phyloP scores from a whole-genome alignment of 2,113 vertebrate species.

The Pimephales promelas region DNA sequence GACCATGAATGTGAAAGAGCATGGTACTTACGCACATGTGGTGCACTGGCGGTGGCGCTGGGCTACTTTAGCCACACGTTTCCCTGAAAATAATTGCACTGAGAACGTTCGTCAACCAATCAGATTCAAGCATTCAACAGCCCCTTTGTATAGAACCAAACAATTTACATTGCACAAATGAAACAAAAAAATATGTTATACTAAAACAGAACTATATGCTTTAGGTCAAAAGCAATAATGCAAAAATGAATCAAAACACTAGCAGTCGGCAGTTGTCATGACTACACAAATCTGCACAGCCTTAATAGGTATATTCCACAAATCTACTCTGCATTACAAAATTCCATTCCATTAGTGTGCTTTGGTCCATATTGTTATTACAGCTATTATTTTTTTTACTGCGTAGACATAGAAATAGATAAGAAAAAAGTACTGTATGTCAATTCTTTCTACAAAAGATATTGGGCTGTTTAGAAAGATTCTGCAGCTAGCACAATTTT shows the following conservation, averaged over 20 bases:
- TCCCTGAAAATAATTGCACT: too few species aligned
- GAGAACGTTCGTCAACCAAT: too few species aligned
- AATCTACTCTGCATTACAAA: not conserved
- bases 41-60: too few species aligned
- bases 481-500: not conserved
- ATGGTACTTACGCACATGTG: too few species aligned
- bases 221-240: not conserved
- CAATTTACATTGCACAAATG: too few species aligned
- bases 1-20: too few species aligned
- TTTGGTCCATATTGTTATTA: not conserved
- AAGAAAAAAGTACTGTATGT: not conserved
- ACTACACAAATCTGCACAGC: constrained; percentile 1
- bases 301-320: not conserved
- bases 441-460: not conserved
- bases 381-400: not conserved
- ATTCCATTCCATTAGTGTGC: not conserved
- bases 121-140: too few species aligned
- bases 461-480: not conserved
- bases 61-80: too few species aligned
- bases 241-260: not conserved
- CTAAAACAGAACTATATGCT: not conserved
- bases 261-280: not conserved
- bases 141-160: too few species aligned
- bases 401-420: not conserved
- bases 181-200: not conserved